These are phyloP conservation scores for Magallana ariakensis DNA, from an alignment of 1,140 invertebrate genomes.

Conservation along the genomic window DNA sequence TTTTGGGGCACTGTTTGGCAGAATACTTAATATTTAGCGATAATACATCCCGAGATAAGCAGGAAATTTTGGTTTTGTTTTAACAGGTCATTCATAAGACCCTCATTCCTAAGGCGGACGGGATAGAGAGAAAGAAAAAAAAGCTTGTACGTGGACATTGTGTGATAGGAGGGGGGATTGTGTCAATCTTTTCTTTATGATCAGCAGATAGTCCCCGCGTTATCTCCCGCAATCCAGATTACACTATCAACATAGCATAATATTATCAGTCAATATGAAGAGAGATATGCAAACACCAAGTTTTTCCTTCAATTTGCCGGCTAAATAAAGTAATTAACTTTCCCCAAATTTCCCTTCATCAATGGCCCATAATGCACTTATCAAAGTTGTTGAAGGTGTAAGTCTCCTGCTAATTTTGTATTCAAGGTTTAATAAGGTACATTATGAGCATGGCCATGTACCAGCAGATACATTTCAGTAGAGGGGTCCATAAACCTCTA, in stretches of 20 bases:
- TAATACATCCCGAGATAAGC: slow-evolving; percentile 10
- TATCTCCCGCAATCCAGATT: slow-evolving; percentile 49
- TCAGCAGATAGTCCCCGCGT: slow-evolving; percentile 51
- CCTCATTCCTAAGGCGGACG: background rate
- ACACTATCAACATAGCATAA: slow-evolving; percentile 43
- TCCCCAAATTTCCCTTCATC: background rate
- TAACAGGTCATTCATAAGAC: slow-evolving; percentile 10
- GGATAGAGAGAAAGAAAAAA: background rate
- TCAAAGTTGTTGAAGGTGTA: slow-evolving; percentile 6
- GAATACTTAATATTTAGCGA: slow-evolving; percentile 27
- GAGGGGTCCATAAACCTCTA: slow-evolving; percentile 30
- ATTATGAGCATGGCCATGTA: slow-evolving; percentile 30
- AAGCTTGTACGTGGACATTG: background rate
- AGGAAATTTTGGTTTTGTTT: slow-evolving; percentile 12
- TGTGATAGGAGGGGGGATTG: slow-evolving; percentile 32
- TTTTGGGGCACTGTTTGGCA: background rate
- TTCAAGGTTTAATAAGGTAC: slow-evolving; percentile 34
- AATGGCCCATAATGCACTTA: slow-evolving; percentile 20
- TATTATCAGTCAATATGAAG: slow-evolving; percentile 49
- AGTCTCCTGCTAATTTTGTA: background rate
- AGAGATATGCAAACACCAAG: slow-evolving; percentile 25
- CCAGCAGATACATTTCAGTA: background rate
- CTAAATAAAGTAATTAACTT: slow-evolving; percentile 22
- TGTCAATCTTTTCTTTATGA: slow-evolving; percentile 66
- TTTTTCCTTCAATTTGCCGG: slow-evolving; percentile 4